phyloP scores from a whole-genome alignment of 1,140 invertebrate genomes.

The Anastrepha obliqua region DNA sequence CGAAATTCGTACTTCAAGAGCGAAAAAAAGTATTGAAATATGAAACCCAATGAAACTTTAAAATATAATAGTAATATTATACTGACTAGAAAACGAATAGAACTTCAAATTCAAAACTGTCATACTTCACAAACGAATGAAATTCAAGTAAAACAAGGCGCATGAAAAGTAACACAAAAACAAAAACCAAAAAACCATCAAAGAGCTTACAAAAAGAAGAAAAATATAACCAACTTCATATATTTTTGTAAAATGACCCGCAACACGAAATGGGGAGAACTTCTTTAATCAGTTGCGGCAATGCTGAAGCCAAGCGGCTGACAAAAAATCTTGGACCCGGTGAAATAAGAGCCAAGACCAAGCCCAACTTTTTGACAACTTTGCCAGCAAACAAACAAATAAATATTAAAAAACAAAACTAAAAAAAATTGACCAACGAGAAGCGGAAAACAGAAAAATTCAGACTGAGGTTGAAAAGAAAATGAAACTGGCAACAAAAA shows the following conservation, averaged over 20 bases:
- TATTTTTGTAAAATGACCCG: constrained; percentile 11
- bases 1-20: not conserved
- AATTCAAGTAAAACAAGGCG: not conserved
- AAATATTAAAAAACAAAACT: not conserved
- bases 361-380: constrained; percentile 51
- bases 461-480: constrained; percentile 39
- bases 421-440: not conserved
- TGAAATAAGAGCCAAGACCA: constrained; percentile 35
- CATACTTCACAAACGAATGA: constrained; percentile 19
- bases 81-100: not conserved
- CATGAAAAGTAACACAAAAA: not conserved
- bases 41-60: constrained; percentile 35
- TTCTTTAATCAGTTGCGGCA: not conserved
- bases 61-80: constrained; percentile 11
- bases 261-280: constrained; percentile 17
- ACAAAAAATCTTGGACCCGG: not conserved
- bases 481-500: constrained; percentile 53
- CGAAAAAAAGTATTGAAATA: constrained; percentile 21
- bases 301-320: not conserved
- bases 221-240: constrained; percentile 10
- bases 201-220: not conserved
- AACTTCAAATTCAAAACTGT: constrained; percentile 33
- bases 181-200: not conserved
- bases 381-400: constrained; percentile 44
- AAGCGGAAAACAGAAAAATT: constrained; percentile 8